Conservation (phyloP, 1,140 invertebrate species). For the Pristionchus pacificus region DNA sequence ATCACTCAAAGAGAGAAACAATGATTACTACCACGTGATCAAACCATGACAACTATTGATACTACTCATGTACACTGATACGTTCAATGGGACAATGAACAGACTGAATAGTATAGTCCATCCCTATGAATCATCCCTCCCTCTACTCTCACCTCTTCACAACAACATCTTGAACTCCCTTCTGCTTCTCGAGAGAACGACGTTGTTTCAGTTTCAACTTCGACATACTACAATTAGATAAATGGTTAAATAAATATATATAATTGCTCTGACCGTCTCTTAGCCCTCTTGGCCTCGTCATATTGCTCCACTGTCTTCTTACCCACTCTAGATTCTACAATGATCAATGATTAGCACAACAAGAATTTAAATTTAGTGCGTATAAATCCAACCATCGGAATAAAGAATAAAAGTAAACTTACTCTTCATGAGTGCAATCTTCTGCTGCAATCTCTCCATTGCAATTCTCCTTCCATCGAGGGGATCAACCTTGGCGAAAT, state of each 20-base stretch:
- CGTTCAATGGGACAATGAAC: too few species aligned
- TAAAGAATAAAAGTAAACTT: background rate
- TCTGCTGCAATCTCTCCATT: constrained; percentile 24
- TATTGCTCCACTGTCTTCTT: constrained; percentile 3
- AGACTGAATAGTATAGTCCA: too few species aligned
- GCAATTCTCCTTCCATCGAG: constrained; percentile 20
- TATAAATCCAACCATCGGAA: too few species aligned
- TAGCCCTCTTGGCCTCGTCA: background rate
- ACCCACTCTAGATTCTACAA: constrained; percentile 11
- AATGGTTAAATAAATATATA: too few species aligned
- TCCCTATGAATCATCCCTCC: too few species aligned
- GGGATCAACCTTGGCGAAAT: constrained; percentile 12
- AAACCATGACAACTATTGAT: too few species aligned
- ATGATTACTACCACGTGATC: too few species aligned
- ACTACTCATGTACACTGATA: too few species aligned
- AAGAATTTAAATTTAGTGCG: background rate
- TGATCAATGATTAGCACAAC: background rate
- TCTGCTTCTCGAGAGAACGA: constrained; percentile 14
- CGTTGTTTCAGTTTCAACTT: constrained; percentile 26
- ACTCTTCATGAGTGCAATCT: constrained; percentile 20
- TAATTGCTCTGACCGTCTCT: background rate
- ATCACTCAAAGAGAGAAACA: too few species aligned
- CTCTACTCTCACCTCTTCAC: background rate
- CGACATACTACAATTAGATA: constrained; percentile 26
- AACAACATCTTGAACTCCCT: background rate